Conservation (phyloP, 1,140 invertebrate genomes). For the Trichomalopsis sarcophagae region DNA sequence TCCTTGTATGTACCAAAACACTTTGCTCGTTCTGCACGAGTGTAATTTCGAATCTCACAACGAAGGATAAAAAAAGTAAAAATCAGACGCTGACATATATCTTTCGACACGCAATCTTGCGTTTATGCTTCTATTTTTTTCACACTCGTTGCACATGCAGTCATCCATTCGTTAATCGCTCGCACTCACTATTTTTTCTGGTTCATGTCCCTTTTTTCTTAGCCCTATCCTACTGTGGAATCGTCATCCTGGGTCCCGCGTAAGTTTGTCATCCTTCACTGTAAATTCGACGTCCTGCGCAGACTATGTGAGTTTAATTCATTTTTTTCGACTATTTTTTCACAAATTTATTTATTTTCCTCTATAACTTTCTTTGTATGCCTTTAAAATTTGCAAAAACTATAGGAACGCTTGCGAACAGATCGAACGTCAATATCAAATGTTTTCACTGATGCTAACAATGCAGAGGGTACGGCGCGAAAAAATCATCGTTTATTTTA, state of each 20-base stretch:
- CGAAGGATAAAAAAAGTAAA: neutral
- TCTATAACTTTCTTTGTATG: constrained; percentile 6
- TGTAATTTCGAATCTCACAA: neutral
- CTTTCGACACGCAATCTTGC: neutral
- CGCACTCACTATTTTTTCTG: constrained; percentile 33
- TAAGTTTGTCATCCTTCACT: constrained; percentile 40
- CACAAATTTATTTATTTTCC: constrained; percentile 23
- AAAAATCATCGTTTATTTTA: constrained; percentile 14
- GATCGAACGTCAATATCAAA: constrained; percentile 39
- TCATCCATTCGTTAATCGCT: constrained; percentile 18
- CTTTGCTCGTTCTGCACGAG: neutral
- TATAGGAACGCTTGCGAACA: constrained; percentile 30
- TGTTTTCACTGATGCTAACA: constrained; percentile 36
- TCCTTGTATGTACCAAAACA: neutral
- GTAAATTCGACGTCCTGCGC: constrained; percentile 48
- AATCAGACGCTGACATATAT: neutral
- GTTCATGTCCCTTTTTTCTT: constrained; percentile 23
- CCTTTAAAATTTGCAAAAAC: constrained; percentile 34
- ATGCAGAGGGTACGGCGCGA: neutral
- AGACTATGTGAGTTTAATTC: constrained; percentile 33
- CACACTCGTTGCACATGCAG: neutral
- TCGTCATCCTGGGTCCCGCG: constrained; percentile 45
- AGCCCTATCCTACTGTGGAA: constrained; percentile 46
- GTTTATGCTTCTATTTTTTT: neutral
- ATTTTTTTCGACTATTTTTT: neutral